Evolutionary conservation across 1,140 invertebrate species (phyloP).

Genomic region (Eriosoma lanigerum): DNA sequence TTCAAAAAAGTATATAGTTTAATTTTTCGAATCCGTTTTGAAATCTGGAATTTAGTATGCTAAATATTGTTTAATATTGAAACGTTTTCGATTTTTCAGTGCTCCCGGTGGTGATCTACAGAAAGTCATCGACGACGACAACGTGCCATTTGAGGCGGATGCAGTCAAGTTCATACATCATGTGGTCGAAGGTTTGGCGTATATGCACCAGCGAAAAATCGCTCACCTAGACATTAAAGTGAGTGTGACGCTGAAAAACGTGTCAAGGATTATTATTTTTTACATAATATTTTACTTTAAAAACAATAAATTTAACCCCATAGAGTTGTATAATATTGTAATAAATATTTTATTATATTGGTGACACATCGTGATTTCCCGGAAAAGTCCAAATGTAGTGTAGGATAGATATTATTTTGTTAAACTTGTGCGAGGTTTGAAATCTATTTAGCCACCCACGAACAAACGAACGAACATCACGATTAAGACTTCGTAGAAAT

Average conservation of each 20-base stretch:
- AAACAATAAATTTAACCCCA: neutral
- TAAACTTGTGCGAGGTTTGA: neutral
- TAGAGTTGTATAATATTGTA: neutral
- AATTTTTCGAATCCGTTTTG: too few relatives aligned
- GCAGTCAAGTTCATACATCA: slow-evolving; percentile 70
- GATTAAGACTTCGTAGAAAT: slow-evolving; percentile 1
- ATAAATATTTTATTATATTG: neutral
- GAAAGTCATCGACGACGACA: slow-evolving; percentile 73
- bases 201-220: slow-evolving; percentile 73
- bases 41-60: too few relatives aligned
- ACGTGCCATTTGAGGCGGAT: slow-evolving; percentile 70
- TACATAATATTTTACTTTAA: neutral
- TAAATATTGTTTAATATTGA: too few relatives aligned
- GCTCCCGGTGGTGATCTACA: slow-evolving; percentile 76
- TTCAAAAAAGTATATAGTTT: too few relatives aligned
- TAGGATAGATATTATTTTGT: neutral
- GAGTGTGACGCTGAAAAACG: slow-evolving; percentile 43
- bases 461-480: slow-evolving; percentile 18
- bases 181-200: slow-evolving; percentile 70
- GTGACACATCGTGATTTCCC: slow-evolving; percentile 5
- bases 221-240: slow-evolving; percentile 82
- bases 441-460: slow-evolving; percentile 22
- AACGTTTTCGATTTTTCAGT: slow-evolving; percentile 61
- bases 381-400: slow-evolving; percentile 27
- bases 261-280: slow-evolving; percentile 28